Evolutionary conservation across 2,888 invertebrate species (phyloP).

Genomic region (Diloba caeruleocephala): DNA sequence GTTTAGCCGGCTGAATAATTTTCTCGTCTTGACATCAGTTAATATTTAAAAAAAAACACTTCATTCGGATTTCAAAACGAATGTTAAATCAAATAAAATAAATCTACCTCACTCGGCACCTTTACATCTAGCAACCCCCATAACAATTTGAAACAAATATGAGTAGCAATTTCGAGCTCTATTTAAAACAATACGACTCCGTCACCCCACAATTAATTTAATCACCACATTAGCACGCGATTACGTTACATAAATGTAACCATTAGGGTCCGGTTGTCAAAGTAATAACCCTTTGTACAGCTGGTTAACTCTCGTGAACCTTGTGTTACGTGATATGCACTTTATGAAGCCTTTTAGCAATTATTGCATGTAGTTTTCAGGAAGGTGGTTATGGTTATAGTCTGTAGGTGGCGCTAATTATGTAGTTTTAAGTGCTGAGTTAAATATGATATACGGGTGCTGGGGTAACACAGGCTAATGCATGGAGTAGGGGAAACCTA

Average conservation of each 20-base stretch:
- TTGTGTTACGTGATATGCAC: slow-evolving; percentile 36
- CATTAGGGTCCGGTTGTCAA: slow-evolving; percentile 48
- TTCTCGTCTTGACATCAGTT: too few relatives aligned
- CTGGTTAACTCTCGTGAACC: slow-evolving; percentile 13
- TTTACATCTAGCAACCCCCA: slow-evolving; percentile 6
- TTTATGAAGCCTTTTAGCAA: slow-evolving; percentile 23
- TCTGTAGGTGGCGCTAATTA: slow-evolving; percentile 6
- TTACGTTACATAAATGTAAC: slow-evolving; percentile 37
- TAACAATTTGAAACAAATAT: slow-evolving; percentile 41
- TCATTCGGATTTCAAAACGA: too few relatives aligned
- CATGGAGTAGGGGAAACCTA: background rate
- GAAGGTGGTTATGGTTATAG: slow-evolving; percentile 3
- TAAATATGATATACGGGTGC: slow-evolving; percentile 2
- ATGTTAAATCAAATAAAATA: slow-evolving; percentile 1
- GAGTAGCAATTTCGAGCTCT: slow-evolving; percentile 17
- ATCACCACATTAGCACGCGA: slow-evolving; percentile 45
- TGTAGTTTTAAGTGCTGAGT: slow-evolving; percentile 8
- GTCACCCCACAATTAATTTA: slow-evolving; percentile 43
- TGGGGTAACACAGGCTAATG: background rate
- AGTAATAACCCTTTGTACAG: slow-evolving; percentile 36
- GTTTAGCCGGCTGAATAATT: too few relatives aligned
- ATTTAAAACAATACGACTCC: slow-evolving; percentile 49
- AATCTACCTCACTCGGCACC: slow-evolving; percentile 5
- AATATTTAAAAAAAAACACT: too few relatives aligned
- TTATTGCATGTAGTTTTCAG: slow-evolving; percentile 21